A percentile compares a stretch with the other conserved stretches of the same genome.
These are phyloP conservation scores for Zapus hudsonius DNA, from an alignment of 2,113 vertebrate species.

Conservation along the genomic window DNA sequence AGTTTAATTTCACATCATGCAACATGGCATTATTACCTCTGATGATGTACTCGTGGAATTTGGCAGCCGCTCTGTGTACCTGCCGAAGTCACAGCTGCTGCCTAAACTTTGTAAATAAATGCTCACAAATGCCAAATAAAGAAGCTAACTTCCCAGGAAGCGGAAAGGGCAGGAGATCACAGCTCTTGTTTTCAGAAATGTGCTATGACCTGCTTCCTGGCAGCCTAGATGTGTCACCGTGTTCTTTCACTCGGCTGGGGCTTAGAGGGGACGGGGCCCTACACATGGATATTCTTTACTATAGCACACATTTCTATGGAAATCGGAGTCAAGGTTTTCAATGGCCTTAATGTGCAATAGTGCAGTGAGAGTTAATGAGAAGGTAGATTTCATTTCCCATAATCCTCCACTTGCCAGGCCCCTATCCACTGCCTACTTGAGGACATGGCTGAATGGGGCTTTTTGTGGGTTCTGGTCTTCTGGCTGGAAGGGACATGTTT, in stretches of 20 bases:
- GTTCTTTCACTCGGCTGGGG: neutral
- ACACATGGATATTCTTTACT: conserved; percentile 12
- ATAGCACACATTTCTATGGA: conserved; percentile 16
- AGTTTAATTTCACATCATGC: conserved; percentile 56
- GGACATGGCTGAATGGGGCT: neutral
- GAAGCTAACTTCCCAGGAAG: conserved; percentile 77
- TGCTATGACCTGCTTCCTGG: conserved; percentile 58
- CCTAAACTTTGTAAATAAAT: conserved; percentile 80
- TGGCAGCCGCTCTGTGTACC: conserved; percentile 75
- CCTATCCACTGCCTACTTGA: neutral
- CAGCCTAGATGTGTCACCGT: no score
- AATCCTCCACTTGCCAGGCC: neutral
- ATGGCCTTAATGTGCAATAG: neutral
- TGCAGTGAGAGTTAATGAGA: neutral
- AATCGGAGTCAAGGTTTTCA: conserved; percentile 35
- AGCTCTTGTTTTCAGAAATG: conserved; percentile 70
- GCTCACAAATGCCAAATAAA: conserved; percentile 81
- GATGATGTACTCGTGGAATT: conserved; percentile 70
- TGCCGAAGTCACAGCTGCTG: conserved; percentile 78
- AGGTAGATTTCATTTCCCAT: neutral
- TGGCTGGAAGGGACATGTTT: neutral
- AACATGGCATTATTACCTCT: conserved; percentile 42
- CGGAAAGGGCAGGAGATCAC: conserved; percentile 70
- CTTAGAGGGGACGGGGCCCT: neutral
- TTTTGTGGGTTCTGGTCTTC: neutral